phyloP scores from a whole-genome alignment of 1,140 invertebrate genomes.

The Sitobion miscanthi region DNA sequence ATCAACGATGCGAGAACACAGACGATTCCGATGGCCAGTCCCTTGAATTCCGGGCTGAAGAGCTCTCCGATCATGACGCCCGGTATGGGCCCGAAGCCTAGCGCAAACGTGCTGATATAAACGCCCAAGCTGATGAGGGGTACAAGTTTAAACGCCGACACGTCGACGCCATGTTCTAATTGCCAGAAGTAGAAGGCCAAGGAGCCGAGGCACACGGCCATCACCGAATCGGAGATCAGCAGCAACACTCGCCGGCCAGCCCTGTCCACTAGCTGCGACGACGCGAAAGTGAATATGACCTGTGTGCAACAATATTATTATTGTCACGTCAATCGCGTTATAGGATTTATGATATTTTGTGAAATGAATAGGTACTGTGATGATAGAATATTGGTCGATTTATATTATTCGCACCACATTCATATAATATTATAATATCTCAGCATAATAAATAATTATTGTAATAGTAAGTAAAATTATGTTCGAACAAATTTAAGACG shows the following conservation, averaged over 20 bases:
- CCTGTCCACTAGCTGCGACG: slow-evolving; percentile 67
- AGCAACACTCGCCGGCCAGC: slow-evolving; percentile 76
- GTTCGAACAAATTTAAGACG: too few species aligned
- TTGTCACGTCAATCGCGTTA: not conserved
- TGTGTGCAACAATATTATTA: slow-evolving; percentile 58
- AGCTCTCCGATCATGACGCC: slow-evolving; percentile 83
- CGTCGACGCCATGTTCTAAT: slow-evolving; percentile 64
- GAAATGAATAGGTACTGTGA: not conserved
- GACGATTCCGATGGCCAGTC: slow-evolving; percentile 75
- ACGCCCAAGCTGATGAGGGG: slow-evolving; percentile 75
- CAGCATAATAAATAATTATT: not conserved
- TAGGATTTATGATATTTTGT: not conserved
- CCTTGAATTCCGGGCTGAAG: slow-evolving; percentile 77
- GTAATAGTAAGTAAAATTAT: not conserved
- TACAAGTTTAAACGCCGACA: slow-evolving; percentile 69
- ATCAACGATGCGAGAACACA: slow-evolving; percentile 71
- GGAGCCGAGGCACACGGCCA: slow-evolving; percentile 69
- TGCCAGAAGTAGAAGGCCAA: slow-evolving; percentile 73
- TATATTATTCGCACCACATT: too few species aligned
- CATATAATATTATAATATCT: not conserved
- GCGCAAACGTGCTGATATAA: slow-evolving; percentile 77
- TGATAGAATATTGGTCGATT: too few species aligned
- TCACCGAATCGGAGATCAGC: slow-evolving; percentile 69
- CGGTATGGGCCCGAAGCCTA: slow-evolving; percentile 80
- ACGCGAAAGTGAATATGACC: slow-evolving; percentile 66